Evolutionary conservation across 2,113 vertebrate genomes (phyloP), one percentile per base, ranked within the genome.

Genomic region (Pseudolaguvia tuberculata): DNA sequence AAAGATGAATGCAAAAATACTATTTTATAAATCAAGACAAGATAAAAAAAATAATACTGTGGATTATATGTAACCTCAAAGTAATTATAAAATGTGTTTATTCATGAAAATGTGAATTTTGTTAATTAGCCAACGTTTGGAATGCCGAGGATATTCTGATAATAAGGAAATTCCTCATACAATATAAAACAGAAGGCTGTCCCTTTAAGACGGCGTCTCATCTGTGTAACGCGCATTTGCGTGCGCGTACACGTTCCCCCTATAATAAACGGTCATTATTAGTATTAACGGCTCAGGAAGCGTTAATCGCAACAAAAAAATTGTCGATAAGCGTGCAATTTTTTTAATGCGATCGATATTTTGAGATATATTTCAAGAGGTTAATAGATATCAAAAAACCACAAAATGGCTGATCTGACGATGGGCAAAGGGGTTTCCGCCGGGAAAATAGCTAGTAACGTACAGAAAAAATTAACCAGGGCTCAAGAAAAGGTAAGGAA

Each of bases 401-500:
- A 88, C 92, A 91, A 93, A 85, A 97, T 98, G 96, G 96, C 95
- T 76, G 96, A 98, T 92, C 86, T 97, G 88, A 93, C 94, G 88
- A 93, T 97, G 89, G 95, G 94, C 85, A 97, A 97, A 82, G 96
- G 94, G 87, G 92, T 99, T 86, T 94, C 95, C 50, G 96, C 96
- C 2, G 96, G 96, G 67, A 96, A 96, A 82, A 93, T 98, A 72
- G 96, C 96, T 48, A 98, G 95, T 84, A 99, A 98, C 68, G 91
- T 98, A 25, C 96, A 98, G 92, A 99, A 99, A 86, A 98, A 97
- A 83, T 91, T 98, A n/a, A 98, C 93, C 39, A 88, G 96, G 61
- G 96, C 96, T 10, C 96, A 99, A 78, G 96, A 99, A 83, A 98
- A 99, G 96, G 96, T 99, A 86, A 89, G 88, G 52, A 9, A 48